phyloP scores from a whole-genome alignment of 2,113 vertebrate genomes.

The Paraplagusia blochii region DNA sequence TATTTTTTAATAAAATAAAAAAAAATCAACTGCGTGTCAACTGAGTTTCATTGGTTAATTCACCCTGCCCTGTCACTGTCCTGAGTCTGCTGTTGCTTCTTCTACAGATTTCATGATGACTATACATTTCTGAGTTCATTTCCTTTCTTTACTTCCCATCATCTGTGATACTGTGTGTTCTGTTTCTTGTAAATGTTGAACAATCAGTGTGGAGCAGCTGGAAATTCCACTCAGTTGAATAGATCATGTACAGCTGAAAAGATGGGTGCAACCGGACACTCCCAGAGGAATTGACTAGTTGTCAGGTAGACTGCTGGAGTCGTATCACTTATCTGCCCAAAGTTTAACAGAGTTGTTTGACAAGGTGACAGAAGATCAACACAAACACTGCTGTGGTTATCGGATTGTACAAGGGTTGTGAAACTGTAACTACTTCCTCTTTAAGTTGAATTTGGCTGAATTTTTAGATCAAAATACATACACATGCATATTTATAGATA shows the following conservation, averaged over 20 bases:
- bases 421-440: constrained; percentile 48
- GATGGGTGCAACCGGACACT: constrained; percentile 7
- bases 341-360: neutral
- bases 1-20: constrained; percentile 71
- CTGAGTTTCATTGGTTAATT: constrained; percentile 7
- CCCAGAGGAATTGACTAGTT: neutral
- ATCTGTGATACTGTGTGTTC: constrained; percentile 25
- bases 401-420: constrained; percentile 25
- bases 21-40: constrained; percentile 2
- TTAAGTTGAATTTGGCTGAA: neutral
- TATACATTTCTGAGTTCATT: constrained; percentile 1
- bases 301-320: too few relatives aligned
- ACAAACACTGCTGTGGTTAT: constrained; percentile 16
- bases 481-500: too few relatives aligned
- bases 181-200: constrained; percentile 28
- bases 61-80: neutral
- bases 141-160: constrained; percentile 29
- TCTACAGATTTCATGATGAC: neutral
- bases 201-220: constrained; percentile 26
- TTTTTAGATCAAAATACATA: too few relatives aligned
- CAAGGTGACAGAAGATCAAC: constrained; percentile 4
- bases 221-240: constrained; percentile 53
- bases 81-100: neutral
- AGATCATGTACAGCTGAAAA: neutral
- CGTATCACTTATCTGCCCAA: neutral